Base-by-base conservation (phyloP, 2,113 vertebrate species). In the Calyptommatus sinebrachiatus region DNA sequence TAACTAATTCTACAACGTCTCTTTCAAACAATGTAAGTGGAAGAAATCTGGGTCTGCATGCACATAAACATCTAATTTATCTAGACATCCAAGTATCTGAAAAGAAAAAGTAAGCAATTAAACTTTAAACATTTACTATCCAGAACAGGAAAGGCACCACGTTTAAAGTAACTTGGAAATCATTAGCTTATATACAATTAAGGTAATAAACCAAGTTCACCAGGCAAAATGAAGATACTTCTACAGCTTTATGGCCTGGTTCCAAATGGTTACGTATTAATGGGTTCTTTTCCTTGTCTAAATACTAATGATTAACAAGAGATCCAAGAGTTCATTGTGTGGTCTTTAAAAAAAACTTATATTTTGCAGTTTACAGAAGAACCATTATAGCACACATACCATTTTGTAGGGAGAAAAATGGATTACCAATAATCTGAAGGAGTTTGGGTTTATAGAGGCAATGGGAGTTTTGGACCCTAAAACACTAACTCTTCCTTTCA, bases 231-330 rank as follows among this genome's bases (percentile, higher is more conserved):
- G 22, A 45, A 68, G 57, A 68, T 11, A 53, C 28, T 65, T 73
- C 8, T 63, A 7, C 73, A 62, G 70, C 41, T 76, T 82, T 76
- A 72, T 72, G 74, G 57, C 68, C 16, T 20, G 35, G 29, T 35
- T 71, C 20, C 75, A 77, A 35, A 29, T 65, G 22, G 74, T 77
- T 76, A 66, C 10, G 46, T n/a, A 77, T 66, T 77, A 78, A 45
- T 29, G 16, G 26, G n/a, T 46, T 73, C 35, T 57, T 66, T 41
- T 22, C 75, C 11, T 8, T 46, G 20, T 41, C 20, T 50, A 53
- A 68, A 8, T 67, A 73, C 26, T 73, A 77, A 83, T 83, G 26
- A 78, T 76, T 76, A 83, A 72, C 50, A 72, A 73, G 35, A 60
- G 9, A n/a, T 66, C 73, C 73, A 77, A 66, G 12, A 45, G 41